Conservation (phyloP, 1,140 invertebrate genomes). For the Calycopis cecrops region DNA sequence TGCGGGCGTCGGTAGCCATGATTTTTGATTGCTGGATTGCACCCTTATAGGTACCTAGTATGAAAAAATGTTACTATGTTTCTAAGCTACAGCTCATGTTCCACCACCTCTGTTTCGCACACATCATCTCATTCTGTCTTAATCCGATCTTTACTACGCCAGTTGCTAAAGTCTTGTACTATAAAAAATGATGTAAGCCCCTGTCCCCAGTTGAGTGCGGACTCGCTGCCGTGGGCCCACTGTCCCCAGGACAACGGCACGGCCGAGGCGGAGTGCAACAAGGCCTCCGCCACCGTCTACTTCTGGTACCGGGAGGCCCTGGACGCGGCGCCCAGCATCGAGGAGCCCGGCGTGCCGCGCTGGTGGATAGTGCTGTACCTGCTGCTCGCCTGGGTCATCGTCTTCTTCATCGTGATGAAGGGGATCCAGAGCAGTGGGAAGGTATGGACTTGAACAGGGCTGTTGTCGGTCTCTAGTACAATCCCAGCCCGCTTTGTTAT, state of each 20-base stretch:
- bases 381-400: constrained; percentile 93
- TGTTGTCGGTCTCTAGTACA: too few relatives aligned
- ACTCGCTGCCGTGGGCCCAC: constrained; percentile 86
- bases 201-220: constrained; percentile 76
- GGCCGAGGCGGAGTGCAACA: constrained; percentile 83
- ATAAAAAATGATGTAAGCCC: not conserved
- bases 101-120: too few relatives aligned
- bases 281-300: constrained; percentile 90
- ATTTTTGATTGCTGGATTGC: too few relatives aligned
- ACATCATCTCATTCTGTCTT: too few relatives aligned
- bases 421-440: constrained; percentile 98
- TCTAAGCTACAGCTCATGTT: too few relatives aligned
- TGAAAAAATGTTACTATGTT: too few relatives aligned
- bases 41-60: too few relatives aligned
- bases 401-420: constrained; percentile 98
- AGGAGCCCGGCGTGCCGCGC: constrained; percentile 87
- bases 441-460: constrained; percentile 71
- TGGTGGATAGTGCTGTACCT: constrained; percentile 97
- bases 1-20: too few relatives aligned
- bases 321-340: constrained; percentile 88
- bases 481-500: too few relatives aligned
- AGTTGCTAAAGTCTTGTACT: too few relatives aligned
- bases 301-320: constrained; percentile 93
- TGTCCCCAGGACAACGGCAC: constrained; percentile 87
- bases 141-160: too few relatives aligned